phyloP scores from a whole-genome alignment of 2,888 invertebrate genomes.

The Cyrtodaria siliqua region DNA sequence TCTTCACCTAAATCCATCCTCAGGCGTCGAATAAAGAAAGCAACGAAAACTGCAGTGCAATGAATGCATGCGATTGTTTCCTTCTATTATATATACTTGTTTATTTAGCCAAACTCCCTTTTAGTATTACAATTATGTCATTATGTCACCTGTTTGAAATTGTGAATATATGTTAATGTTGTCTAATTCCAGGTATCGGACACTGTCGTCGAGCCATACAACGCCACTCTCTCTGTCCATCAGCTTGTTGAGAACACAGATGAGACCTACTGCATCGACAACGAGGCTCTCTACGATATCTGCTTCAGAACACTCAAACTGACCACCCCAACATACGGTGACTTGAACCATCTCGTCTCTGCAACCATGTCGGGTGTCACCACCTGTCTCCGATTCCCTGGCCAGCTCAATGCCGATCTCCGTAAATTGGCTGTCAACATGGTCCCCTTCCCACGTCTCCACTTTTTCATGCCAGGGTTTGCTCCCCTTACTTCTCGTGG shows the following conservation, averaged over 20 bases:
- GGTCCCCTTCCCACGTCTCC: slow-evolving; percentile 56
- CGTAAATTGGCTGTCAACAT: slow-evolving; percentile 56
- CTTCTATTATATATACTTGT: no score
- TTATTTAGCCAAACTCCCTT: no score
- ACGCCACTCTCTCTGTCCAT: slow-evolving; percentile 91
- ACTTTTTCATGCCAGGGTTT: slow-evolving; percentile 86
- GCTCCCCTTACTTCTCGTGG: slow-evolving; percentile 84
- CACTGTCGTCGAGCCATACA: slow-evolving; percentile 90
- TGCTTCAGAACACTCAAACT: slow-evolving; percentile 95
- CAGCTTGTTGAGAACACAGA: slow-evolving; percentile 87
- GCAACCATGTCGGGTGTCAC: slow-evolving; percentile 62
- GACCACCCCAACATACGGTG: slow-evolving; percentile 94
- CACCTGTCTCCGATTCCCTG: slow-evolving; percentile 56
- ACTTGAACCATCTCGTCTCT: slow-evolving; percentile 90
- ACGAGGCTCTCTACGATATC: slow-evolving; percentile 91
- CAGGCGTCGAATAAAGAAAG: no score
- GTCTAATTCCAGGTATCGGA: slow-evolving; percentile 92
- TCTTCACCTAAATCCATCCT: no score
- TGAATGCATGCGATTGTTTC: no score
- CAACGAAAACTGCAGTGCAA: no score
- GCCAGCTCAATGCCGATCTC: slow-evolving; percentile 56
- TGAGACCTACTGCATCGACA: slow-evolving; percentile 87
- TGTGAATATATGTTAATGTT: no score
- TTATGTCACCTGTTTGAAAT: no score
- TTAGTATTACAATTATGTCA: no score